Percentiles rank a stretch among this genome's conserved stretches.
These are phyloP conservation scores for human (Homo sapiens) DNA, from an alignment of 2,113 vertebrate species.

Conservation along the genomic window GRCh38 chr19:16403501-16404000, in stretches of 20 bases:
- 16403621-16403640: not conserved
- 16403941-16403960: rapidly evolving
- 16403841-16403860: slow-evolving; percentile 93
- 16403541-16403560: not conserved
- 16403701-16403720: too few species aligned
- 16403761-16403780: slow-evolving; percentile 98
- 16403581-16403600: not conserved
- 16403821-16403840: slow-evolving; percentile 95
- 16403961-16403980: not conserved
- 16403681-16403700: rapidly evolving
- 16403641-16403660: not conserved
- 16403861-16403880: slow-evolving; percentile 95
- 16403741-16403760: slow-evolving; percentile 97
- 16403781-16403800: slow-evolving; percentile 94
- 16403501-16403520: not conserved
- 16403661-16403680: rapidly evolving
- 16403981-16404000: not conserved
- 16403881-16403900: slow-evolving; percentile 95
- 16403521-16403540: not conserved
- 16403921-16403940: slow-evolving; percentile 90
- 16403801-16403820: slow-evolving; percentile 96
- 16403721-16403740: slow-evolving; percentile 91
- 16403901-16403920: slow-evolving; percentile 95
- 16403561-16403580: too few species aligned
- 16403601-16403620: not conserved